Percentiles rank a stretch among this genome's conserved stretches.
These are phyloP conservation scores for Pecten maximus DNA, from an alignment of 2,888 invertebrate genomes.

Conservation along the genomic window DNA sequence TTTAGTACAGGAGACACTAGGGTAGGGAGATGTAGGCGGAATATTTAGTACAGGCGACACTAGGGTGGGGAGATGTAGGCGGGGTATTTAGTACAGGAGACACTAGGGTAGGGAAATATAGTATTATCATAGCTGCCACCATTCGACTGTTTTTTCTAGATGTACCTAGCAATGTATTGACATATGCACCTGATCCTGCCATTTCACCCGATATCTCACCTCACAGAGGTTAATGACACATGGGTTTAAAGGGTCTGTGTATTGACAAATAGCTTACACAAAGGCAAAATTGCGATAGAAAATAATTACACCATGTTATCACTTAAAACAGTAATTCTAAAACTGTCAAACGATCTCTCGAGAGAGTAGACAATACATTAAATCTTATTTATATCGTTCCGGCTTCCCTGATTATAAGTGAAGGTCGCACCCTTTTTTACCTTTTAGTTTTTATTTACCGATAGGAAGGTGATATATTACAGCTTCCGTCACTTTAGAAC, in stretches of 20 bases:
- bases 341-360: neutral
- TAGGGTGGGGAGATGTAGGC: neutral
- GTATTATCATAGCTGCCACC: too few species aligned
- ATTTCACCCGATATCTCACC: neutral
- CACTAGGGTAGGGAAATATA: neutral
- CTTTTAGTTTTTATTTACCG: neutral
- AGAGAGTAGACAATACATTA: neutral
- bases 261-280: neutral
- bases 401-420: neutral
- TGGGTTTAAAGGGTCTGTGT: neutral
- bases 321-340: neutral
- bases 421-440: slow-evolving; percentile 2
- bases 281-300: neutral
- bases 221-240: neutral
- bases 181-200: neutral
- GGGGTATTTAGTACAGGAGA: neutral
- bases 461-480: neutral
- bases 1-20: too few species aligned
- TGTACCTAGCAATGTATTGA: neutral
- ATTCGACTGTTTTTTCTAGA: too few species aligned
- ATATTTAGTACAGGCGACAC: too few species aligned
- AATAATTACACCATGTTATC: neutral
- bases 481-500: neutral
- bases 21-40: too few species aligned
- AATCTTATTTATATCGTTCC: neutral